A percentile compares a stretch with the other conserved stretches of the same genome.
These are phyloP conservation scores for Solenopsis fugax DNA, from an alignment of 1,140 invertebrate genomes.

Conservation along the genomic window DNA sequence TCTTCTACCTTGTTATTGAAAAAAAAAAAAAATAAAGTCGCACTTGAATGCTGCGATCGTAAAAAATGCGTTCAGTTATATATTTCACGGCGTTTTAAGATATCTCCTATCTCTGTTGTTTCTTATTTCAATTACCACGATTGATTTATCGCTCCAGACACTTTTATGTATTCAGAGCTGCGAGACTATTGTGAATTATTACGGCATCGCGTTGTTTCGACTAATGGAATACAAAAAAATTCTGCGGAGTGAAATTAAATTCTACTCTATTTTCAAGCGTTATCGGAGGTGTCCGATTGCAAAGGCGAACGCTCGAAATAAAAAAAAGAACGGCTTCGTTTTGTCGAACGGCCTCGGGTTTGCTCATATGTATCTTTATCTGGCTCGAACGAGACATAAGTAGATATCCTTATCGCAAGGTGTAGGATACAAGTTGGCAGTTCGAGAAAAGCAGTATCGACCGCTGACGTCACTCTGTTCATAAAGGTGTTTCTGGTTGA, in stretches of 20 bases:
- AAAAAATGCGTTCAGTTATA: neutral
- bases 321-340: conserved; percentile 4
- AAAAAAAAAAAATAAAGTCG: neutral
- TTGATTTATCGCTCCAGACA: neutral
- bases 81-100: neutral
- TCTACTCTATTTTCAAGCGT: conserved; percentile 1
- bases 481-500: conserved; percentile 18
- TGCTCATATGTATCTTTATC: conserved; percentile 60
- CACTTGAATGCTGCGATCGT: neutral
- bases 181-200: neutral
- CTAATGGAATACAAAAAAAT: neutral
- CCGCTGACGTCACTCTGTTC: conserved; percentile 50
- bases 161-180: neutral
- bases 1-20: neutral
- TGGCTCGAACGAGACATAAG: conserved; percentile 41
- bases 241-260: conserved; percentile 11
- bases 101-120: conserved; percentile 5
- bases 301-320: neutral
- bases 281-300: neutral
- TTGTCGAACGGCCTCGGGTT: conserved; percentile 7
- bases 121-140: conserved; percentile 2
- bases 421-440: conserved; percentile 42
- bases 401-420: conserved; percentile 74
- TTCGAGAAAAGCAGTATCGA: conserved; percentile 1
- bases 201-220: neutral